A percentile compares a stretch with the other conserved stretches of the same genome.
phyloP scores from a whole-genome alignment of 2,113 vertebrate species.

The Lipophrys pholis region DNA sequence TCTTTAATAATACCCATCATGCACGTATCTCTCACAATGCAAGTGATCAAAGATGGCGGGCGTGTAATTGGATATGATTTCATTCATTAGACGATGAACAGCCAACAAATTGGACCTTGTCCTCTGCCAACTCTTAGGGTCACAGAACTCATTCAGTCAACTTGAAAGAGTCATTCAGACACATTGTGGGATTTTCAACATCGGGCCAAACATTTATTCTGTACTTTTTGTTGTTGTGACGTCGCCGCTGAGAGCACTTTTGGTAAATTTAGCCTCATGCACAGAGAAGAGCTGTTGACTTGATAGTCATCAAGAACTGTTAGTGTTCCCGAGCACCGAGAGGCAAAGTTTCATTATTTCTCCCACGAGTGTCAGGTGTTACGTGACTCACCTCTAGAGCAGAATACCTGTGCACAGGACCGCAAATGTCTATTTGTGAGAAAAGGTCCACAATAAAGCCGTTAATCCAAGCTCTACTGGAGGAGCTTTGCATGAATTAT shows the following conservation, averaged over 20 bases:
- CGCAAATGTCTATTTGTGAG: conserved; percentile 1
- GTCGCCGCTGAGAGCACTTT: conserved; percentile 24
- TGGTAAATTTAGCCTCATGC: conserved; percentile 41
- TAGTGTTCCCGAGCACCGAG: conserved; percentile 17
- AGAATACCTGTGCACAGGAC: conserved; percentile 6
- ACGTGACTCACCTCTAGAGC: conserved; percentile 16
- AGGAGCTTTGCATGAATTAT: conserved; percentile 60
- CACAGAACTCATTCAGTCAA: conserved; percentile 61
- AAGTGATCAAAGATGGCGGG: conserved; percentile 65
- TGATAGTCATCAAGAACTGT: conserved; percentile 14
- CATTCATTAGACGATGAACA: conserved; percentile 70
- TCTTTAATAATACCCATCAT: conserved; percentile 58
- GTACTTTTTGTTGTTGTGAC: background rate
- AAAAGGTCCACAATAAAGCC: conserved; percentile 12
- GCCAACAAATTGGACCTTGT: conserved; percentile 72
- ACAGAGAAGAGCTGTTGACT: conserved; percentile 33
- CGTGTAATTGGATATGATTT: conserved; percentile 77
- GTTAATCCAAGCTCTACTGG: conserved; percentile 17
- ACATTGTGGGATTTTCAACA: conserved; percentile 32
- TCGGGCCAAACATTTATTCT: conserved; percentile 17
- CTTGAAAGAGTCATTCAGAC: conserved; percentile 45
- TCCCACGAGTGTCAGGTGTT: conserved; percentile 18
- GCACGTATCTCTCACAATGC: conserved; percentile 56
- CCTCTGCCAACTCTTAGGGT: conserved; percentile 62
- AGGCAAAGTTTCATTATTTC: conserved; percentile 12